Conservation (phyloP, 1,140 invertebrate species). For the Musca vetustissima region DNA sequence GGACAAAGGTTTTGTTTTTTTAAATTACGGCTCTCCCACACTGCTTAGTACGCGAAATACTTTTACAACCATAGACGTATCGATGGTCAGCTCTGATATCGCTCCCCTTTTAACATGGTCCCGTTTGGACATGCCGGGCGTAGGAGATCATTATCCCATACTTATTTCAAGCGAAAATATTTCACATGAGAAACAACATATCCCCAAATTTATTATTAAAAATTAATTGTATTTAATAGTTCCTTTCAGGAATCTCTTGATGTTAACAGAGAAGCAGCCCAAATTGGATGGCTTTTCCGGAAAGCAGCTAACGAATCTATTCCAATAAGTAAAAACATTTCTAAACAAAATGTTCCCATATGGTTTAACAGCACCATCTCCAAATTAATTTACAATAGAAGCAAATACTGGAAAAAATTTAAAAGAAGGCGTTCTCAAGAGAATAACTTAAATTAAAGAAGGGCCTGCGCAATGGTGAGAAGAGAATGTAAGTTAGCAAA, state of each 20-base stretch:
- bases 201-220: neutral
- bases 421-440: neutral
- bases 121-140: neutral
- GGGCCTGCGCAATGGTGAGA: neutral
- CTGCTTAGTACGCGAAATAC: neutral
- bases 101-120: neutral
- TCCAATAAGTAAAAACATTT: neutral
- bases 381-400: neutral
- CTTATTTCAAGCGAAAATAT: neutral
- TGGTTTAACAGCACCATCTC: neutral
- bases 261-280: neutral
- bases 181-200: too few species aligned
- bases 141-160: neutral
- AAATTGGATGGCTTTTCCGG: neutral
- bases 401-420: neutral
- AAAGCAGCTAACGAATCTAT: neutral
- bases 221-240: neutral
- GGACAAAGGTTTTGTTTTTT: neutral
- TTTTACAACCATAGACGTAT: neutral
- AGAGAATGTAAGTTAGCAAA: neutral
- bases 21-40: neutral
- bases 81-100: neutral
- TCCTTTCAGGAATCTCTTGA: neutral
- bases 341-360: neutral
- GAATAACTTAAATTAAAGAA: neutral